Evolutionary conservation across 1,140 invertebrate genomes (phyloP), one percentile per base, ranked within the genome.

Genomic region (Rhopalosiphum maidis): DNA sequence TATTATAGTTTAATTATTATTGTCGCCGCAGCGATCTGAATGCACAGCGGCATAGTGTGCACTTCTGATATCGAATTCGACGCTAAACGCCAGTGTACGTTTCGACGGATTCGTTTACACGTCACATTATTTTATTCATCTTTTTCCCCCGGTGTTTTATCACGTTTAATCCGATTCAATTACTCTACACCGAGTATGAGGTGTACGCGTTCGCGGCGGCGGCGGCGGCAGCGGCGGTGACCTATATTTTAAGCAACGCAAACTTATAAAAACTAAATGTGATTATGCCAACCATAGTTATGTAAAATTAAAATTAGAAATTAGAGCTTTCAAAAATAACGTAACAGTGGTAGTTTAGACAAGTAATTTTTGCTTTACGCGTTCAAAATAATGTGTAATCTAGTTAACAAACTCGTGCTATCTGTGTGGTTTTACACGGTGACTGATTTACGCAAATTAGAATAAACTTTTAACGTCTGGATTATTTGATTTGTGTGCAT

Each of bases 221-320:
- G 30, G 60, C 0, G 8, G 23, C 9, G 9, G 8, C 11, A 0
- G 8, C 11, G 30, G 60, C 0, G 8, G 23, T 15, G 41, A 85
- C 37, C 35, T 41, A 85, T 41, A 85, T 85, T 43, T 85, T 85
- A 48, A 87, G 43, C 43, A 6, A 87, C 85, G 15, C 4, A 46
- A 48, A 87, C 25, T 87, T 87, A 15, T 87, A n/a, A 87, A 87
- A 87, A 87, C 85, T 8, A n/a, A 77, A 5, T 77, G 60, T 68
- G 60, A 68, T 87, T 46, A 43, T 18, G 41, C 41, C 30, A n/a
- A 87, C 85, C 25, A 6, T n/a, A 21, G 23, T 87, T 48, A 48
- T 30, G 41, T 87, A n/a, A 43, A 48, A 43, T 46, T 87, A 30
- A 46, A 46, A 87, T 87, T 46, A 87, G 43, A 87, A 87, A 87